These are phyloP conservation scores for Harmothoe impar DNA, from an alignment of 2,888 invertebrate genomes.

Conservation along the genomic window DNA sequence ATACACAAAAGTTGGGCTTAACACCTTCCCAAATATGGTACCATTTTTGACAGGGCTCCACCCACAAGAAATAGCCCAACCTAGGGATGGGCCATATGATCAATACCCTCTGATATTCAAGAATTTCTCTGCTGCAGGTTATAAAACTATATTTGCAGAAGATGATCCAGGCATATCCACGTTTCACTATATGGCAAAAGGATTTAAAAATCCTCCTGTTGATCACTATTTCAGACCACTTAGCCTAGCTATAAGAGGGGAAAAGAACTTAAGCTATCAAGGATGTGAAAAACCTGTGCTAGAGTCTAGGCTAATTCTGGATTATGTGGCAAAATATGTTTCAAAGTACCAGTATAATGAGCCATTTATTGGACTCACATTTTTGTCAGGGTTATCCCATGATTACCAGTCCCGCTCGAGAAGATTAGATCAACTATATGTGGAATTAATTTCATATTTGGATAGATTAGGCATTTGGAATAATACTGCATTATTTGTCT, in stretches of 20 bases:
- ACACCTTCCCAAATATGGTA: slow-evolving; percentile 34
- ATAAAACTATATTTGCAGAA: slow-evolving; percentile 20
- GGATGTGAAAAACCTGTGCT: not conserved
- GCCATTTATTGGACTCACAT: not conserved
- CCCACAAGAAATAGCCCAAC: no score
- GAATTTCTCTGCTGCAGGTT: slow-evolving; percentile 7
- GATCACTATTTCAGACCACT: not conserved
- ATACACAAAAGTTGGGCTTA: slow-evolving; percentile 18
- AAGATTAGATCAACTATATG: not conserved
- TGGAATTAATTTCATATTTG: not conserved
- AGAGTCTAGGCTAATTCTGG: not conserved
- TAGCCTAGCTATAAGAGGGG: not conserved
- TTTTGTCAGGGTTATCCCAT: not conserved
- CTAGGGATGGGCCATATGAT: not conserved
- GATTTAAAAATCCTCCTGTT: not conserved
- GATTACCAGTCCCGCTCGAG: not conserved
- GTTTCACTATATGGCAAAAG: not conserved
- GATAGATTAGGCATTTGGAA: not conserved
- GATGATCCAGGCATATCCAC: not conserved
- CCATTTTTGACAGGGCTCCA: not conserved
- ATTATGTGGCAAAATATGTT: not conserved
- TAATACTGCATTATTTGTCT: not conserved
- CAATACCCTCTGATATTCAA: not conserved
- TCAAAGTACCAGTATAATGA: not conserved
- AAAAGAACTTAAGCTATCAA: not conserved